Evolutionary conservation across 1,140 invertebrate genomes (phyloP).

Genomic region (Anoplophora glabripennis): DNA sequence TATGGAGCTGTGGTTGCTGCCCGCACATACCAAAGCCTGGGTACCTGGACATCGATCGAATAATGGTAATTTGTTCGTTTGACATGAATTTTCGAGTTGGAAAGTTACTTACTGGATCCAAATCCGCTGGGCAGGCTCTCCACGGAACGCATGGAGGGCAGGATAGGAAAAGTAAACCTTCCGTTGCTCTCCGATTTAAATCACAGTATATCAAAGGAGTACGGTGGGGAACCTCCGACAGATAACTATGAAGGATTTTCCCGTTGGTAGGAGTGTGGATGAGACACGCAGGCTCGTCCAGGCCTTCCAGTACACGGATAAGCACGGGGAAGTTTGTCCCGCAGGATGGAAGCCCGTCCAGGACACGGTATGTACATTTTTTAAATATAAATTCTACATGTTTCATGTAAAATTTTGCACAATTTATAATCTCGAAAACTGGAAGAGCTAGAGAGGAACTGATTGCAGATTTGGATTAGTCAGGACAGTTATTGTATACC

Average conservation of each 20-base stretch:
- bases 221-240: slow-evolving; percentile 75
- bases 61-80: too few species aligned
- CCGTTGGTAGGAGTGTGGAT: slow-evolving; percentile 89
- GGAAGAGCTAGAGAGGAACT: too few species aligned
- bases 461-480: too few species aligned
- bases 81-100: too few species aligned
- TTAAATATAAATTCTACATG: too few species aligned
- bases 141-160: slow-evolving; percentile 83
- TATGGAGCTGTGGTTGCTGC: slow-evolving; percentile 83
- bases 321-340: slow-evolving; percentile 91
- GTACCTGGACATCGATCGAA: slow-evolving; percentile 59
- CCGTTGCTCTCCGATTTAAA: slow-evolving; percentile 88
- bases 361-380: slow-evolving; percentile 64
- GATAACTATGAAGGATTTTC: slow-evolving; percentile 85
- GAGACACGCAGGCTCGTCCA: slow-evolving; percentile 88
- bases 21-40: slow-evolving; percentile 75
- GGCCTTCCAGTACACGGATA: slow-evolving; percentile 91
- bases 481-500: too few species aligned
- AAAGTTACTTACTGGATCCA: slow-evolving; percentile 65
- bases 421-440: too few species aligned
- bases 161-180: slow-evolving; percentile 84
- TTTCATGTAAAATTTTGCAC: too few species aligned
- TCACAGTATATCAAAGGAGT: slow-evolving; percentile 87
- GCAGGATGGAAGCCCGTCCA: slow-evolving; percentile 92
- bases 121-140: slow-evolving; percentile 83